Evolutionary conservation across 2,113 vertebrate species (phyloP).

Genomic region (Tachuris rubrigastra): DNA sequence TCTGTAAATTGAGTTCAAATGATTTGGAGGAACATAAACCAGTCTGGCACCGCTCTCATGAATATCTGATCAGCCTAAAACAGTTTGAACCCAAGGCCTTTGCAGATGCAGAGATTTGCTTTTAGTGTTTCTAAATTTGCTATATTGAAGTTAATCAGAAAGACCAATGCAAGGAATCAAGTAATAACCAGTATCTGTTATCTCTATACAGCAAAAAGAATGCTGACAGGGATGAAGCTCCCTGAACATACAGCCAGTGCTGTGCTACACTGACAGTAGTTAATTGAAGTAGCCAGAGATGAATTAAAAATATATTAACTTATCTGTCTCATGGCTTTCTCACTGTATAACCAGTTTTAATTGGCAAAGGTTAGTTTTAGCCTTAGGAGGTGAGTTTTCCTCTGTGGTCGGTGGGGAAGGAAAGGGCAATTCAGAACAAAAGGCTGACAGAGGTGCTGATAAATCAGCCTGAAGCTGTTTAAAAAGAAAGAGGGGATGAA

Average conservation of each 20-base stretch:
- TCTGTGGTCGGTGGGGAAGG: background rate
- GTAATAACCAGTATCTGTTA: background rate
- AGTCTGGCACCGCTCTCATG: background rate
- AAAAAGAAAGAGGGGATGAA: background rate
- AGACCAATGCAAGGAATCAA: background rate
- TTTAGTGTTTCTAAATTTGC: background rate
- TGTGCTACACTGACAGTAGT: background rate
- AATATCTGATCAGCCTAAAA: slow-evolving; percentile 14
- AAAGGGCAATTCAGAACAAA: background rate
- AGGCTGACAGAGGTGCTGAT: background rate
- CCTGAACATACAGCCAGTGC: background rate
- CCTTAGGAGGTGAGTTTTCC: background rate
- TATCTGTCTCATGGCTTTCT: background rate
- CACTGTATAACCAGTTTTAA: background rate
- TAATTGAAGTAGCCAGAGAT: background rate
- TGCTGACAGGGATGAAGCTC: background rate
- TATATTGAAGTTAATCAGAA: background rate
- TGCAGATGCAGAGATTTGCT: background rate
- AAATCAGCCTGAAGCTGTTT: slow-evolving; percentile 19
- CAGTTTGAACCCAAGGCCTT: background rate
- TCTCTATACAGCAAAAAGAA: background rate
- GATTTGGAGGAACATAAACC: slow-evolving; percentile 8
- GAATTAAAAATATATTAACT: background rate
- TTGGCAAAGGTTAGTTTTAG: slow-evolving; percentile 3
- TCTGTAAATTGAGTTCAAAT: slow-evolving; percentile 40